Conservation (phyloP, 2,113 vertebrate species). For the Uropsilus gracilis region DNA sequence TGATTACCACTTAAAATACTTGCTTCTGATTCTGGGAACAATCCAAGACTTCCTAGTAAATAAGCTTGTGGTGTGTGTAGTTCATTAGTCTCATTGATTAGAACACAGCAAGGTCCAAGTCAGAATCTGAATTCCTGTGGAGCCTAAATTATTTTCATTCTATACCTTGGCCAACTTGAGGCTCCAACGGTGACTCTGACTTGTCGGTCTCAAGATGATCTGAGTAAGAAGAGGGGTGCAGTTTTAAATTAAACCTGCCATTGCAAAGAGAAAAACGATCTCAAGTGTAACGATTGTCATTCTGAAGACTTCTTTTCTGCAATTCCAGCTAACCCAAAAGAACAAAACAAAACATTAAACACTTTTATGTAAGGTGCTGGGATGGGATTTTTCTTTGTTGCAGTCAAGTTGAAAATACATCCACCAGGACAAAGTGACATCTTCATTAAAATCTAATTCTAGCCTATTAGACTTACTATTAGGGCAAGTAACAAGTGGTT, state of each 20-base stretch:
- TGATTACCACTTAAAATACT: slow-evolving; percentile 19
- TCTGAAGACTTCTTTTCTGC: background rate
- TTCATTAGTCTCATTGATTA: slow-evolving; percentile 66
- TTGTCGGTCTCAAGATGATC: background rate
- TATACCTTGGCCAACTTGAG: background rate
- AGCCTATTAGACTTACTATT: background rate
- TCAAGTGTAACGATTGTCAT: background rate
- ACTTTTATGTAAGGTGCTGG: background rate
- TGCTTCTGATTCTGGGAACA: background rate
- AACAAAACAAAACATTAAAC: background rate
- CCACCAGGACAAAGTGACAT: background rate
- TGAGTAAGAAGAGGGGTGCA: background rate
- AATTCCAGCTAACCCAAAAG: background rate
- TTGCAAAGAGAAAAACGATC: background rate
- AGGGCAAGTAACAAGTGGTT: background rate
- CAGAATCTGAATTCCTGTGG: slow-evolving; percentile 41
- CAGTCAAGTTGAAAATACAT: background rate
- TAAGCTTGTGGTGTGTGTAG: background rate
- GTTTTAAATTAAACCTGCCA: slow-evolving; percentile 17
- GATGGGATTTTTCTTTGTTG: background rate
- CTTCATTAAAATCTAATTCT: slow-evolving; percentile 22
- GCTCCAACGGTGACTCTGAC: background rate
- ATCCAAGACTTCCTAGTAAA: background rate
- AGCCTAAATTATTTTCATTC: slow-evolving; percentile 48
- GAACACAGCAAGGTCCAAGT: slow-evolving; percentile 45